phyloP scores from a whole-genome alignment of 2,888 invertebrate genomes.

The Dicyrtomina minuta region DNA sequence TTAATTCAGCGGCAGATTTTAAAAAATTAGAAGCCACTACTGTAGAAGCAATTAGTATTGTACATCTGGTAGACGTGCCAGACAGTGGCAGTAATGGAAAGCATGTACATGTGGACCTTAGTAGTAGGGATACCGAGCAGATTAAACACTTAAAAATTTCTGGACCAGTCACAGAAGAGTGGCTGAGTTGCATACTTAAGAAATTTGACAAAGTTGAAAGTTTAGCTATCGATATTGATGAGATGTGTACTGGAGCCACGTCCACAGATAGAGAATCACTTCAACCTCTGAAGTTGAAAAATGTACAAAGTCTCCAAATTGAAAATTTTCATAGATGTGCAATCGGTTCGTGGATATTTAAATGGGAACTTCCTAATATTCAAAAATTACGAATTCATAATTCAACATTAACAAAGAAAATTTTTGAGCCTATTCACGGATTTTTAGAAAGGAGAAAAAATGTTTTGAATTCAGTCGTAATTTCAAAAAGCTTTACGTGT shows the following conservation, averaged over 20 bases:
- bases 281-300: not conserved
- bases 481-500: not conserved
- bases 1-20: too few species aligned
- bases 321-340: not conserved
- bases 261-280: not conserved
- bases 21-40: too few species aligned
- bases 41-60: too few species aligned
- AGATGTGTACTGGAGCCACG: not conserved
- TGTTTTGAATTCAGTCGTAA: not conserved
- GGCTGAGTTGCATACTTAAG: not conserved
- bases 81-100: too few species aligned
- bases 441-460: not conserved
- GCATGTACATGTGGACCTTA: too few species aligned
- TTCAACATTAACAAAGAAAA: not conserved
- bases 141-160: conserved; percentile 1
- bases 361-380: not conserved
- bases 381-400: not conserved
- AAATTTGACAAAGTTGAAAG: not conserved
- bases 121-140: too few species aligned
- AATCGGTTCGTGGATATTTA: conserved; percentile 3
- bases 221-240: not conserved
- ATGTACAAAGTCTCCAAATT: not conserved
- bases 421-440: not conserved
- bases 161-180: conserved; percentile 1
- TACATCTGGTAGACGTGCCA: too few species aligned